Evolutionary conservation across 2,113 vertebrate genomes (phyloP).

Genomic region (Cyrtonyx montezumae): DNA sequence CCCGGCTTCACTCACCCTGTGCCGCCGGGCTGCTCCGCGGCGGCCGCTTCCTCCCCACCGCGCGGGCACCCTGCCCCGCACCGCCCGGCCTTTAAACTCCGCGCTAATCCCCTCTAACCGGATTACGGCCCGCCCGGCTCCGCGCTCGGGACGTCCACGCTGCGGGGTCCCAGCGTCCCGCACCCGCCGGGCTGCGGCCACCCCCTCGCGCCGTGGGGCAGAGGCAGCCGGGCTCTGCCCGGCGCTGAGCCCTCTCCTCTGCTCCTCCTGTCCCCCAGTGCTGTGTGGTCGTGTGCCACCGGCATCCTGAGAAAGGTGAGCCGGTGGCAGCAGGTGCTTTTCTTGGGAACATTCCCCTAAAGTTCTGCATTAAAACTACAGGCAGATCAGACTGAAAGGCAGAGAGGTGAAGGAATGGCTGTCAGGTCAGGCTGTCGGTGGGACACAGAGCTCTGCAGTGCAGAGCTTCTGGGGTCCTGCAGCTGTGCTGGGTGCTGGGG

Average conservation of each 20-base stretch:
- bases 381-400: background rate
- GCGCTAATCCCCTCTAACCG: constrained; percentile 85
- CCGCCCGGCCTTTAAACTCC: constrained; percentile 87
- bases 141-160: background rate
- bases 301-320: background rate
- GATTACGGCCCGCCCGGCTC: constrained; percentile 75
- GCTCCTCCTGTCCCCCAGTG: accelerated
- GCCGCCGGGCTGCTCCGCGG: background rate
- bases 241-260: background rate
- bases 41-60: constrained; percentile 13
- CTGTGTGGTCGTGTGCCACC: background rate
- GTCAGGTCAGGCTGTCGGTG: background rate
- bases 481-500: background rate
- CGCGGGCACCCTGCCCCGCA: constrained; percentile 6
- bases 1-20: constrained; percentile 3
- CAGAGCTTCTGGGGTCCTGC: background rate
- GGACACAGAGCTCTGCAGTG: background rate
- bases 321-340: background rate
- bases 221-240: background rate
- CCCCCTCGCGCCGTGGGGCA: background rate
- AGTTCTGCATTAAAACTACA: accelerated
- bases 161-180: background rate
- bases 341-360: accelerated
- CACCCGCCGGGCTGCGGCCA: background rate
- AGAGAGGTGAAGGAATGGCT: background rate